Evolutionary conservation across 2,113 vertebrate species (phyloP).

Genomic region (Pipa parva): DNA sequence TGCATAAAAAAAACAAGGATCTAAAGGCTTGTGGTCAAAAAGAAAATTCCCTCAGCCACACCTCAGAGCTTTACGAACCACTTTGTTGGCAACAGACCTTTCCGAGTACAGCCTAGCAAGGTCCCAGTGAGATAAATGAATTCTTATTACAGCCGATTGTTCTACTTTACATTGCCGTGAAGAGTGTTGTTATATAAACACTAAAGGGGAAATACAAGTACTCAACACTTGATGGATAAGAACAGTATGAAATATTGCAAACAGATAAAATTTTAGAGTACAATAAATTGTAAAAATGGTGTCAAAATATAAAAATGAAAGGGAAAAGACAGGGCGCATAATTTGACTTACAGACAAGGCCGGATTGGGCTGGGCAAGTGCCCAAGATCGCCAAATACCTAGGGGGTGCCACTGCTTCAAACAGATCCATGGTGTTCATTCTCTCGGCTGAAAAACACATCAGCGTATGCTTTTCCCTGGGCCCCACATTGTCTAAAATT

Average conservation of each 20-base stretch:
- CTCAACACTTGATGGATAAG: no score
- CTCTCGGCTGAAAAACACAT: no score
- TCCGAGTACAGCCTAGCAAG: background rate
- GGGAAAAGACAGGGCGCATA: no score
- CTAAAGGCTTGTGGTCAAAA: constrained; percentile 16
- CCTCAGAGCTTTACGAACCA: constrained; percentile 2
- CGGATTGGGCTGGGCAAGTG: no score
- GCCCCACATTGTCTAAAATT: no score
- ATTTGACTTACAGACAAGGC: no score
- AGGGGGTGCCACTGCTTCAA: no score
- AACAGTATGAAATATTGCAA: no score
- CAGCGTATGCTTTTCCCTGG: no score
- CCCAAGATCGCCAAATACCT: no score
- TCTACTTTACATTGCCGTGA: background rate
- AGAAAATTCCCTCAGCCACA: constrained; percentile 14
- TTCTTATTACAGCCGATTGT: constrained; percentile 12
- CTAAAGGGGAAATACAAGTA: background rate
- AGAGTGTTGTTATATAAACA: background rate
- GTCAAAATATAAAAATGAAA: background rate
- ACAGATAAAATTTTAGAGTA: no score
- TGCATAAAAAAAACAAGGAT: constrained; percentile 9
- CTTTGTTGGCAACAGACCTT: background rate
- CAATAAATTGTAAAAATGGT: background rate
- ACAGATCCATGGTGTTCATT: no score
- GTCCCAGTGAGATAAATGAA: constrained; percentile 11